Percentiles rank a stretch among this genome's conserved stretches.
Conservation (phyloP, 2,797 vertebrate species). For the Momotus momota region DNA sequence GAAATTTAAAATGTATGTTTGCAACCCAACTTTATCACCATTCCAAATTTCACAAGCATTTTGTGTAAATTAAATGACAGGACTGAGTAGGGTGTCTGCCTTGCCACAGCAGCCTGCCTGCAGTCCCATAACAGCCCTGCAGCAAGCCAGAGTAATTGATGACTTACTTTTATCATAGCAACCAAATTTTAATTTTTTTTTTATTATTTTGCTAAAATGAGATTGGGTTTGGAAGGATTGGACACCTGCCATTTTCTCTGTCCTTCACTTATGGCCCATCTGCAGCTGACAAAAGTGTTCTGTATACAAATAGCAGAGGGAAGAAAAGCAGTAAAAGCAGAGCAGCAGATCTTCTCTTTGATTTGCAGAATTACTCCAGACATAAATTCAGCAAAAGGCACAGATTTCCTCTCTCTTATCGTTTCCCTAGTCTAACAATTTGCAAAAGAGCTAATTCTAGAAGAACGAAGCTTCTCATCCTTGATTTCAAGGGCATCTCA, state of each 20-base stretch:
- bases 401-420: not conserved
- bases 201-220: not conserved
- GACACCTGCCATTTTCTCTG: constrained; percentile 26
- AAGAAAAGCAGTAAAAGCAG: constrained; percentile 13
- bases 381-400: constrained; percentile 1
- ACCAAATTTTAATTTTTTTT: not conserved
- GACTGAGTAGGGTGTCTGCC: not conserved
- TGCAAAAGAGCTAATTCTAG: not conserved
- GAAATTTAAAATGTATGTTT: not conserved
- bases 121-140: not conserved
- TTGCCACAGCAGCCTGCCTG: not conserved
- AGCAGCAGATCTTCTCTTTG: not conserved
- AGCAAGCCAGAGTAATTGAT: not conserved
- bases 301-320: constrained; percentile 29
- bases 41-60: not conserved
- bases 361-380: constrained; percentile 31
- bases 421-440: not conserved
- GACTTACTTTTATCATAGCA: constrained; percentile 44
- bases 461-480: not conserved
- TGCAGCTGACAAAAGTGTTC: constrained; percentile 44
- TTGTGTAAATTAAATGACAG: not conserved
- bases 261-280: constrained; percentile 33
- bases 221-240: not conserved
- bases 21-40: not conserved
- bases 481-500: not conserved